Evolutionary conservation across 2,113 vertebrate genomes (phyloP).

Genomic region (Martes martes): DNA sequence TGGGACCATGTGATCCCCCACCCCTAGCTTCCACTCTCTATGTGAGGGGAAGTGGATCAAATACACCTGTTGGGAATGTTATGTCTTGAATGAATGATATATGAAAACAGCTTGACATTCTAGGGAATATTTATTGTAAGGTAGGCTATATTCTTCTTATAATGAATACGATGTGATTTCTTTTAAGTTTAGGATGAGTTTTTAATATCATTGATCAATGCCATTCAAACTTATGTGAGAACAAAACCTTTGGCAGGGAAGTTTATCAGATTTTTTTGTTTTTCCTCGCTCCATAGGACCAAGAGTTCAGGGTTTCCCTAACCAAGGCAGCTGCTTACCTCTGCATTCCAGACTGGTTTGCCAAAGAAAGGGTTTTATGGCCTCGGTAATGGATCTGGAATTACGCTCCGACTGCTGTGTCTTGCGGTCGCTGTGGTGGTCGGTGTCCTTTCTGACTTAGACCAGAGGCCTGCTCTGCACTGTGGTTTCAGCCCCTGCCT

Average conservation of each 20-base stretch:
- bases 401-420: too few species aligned
- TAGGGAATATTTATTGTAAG: not conserved
- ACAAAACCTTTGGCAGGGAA: not conserved
- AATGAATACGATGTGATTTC: not conserved
- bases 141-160: not conserved
- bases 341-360: not conserved
- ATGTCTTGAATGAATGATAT: not conserved
- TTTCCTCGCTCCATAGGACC: not conserved
- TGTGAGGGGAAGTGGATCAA: not conserved
- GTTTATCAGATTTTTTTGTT: not conserved
- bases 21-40: not conserved
- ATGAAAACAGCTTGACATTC: too few species aligned
- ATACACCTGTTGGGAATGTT: not conserved
- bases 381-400: rapidly evolving
- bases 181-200: not conserved
- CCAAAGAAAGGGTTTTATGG: not conserved
- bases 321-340: not conserved
- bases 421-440: too few species aligned
- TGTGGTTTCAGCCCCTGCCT: not conserved
- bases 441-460: rapidly evolving
- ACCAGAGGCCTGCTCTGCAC: too few species aligned
- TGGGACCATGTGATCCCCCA: not conserved
- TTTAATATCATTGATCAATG: not conserved
- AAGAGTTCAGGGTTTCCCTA: not conserved
- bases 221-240: not conserved